Evolutionary conservation across 2,888 invertebrate genomes (phyloP), one percentile per base, ranked within the genome.

Genomic region (Cerastis rubricosa): DNA sequence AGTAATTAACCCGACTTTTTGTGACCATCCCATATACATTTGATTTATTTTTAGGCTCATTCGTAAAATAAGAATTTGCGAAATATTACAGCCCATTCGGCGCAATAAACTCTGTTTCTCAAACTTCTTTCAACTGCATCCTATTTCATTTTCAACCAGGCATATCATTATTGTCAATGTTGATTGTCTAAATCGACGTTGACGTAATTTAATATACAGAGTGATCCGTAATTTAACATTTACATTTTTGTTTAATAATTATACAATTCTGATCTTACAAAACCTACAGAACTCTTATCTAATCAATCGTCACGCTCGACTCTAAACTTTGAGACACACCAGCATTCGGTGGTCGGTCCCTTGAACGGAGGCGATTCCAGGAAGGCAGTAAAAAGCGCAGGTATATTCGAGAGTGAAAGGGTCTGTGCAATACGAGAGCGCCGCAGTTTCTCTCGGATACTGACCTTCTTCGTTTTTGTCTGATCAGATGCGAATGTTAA

Each of bases 331-430:
- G 95, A 91, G 93, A 90, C 88, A 25, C 92, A 57, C 76, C 61
- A 68, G 35, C 12, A 35, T 74, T 78, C 76, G 81, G 71, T 86
- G 81, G 85, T 87, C 86, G 89, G 89, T 92, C 90, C 88, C 90
- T 90, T 90, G 73, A 85, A 85, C 90, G 87, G 90, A 90, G 90
- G 90, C 90, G 92, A 95, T 96, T 96, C 95, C 92, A 89, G 93
- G 96, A 95, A 95, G 80, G 87, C 85, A 90, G 92, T 93, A 96
- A 96, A 96, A 96, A 96, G 95, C 94, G 95, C 96, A 96, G 96
- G 96, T 96, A 96, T 88, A 92, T 91, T 92, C 91, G 96, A 96
- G 95, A 96, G 96, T 96, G 96, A 96, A 96, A 96, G 96, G 96
- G 96, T 96, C 96, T 92, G 93, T 95, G 96, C 96, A 96, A 96